Conservation (phyloP, 2,797 vertebrate species). For the Bradypus variegatus region DNA sequence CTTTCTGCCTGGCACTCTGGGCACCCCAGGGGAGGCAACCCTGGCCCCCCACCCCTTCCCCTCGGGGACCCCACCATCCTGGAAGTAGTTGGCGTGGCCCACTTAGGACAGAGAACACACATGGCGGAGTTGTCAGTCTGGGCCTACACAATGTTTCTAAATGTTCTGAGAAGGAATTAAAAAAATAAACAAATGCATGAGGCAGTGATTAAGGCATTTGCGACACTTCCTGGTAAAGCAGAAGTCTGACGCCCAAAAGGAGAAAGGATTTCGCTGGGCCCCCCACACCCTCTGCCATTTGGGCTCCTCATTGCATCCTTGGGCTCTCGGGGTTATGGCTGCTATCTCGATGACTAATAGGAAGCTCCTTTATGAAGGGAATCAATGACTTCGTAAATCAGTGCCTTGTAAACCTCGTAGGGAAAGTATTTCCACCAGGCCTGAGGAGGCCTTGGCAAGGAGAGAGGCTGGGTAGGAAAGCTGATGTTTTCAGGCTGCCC, state of each 20-base stretch:
- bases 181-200: neutral
- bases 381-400: slow-evolving; percentile 38
- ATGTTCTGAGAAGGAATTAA: neutral
- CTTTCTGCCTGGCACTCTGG: neutral
- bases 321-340: neutral
- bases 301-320: neutral
- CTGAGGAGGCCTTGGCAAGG: neutral
- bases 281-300: neutral
- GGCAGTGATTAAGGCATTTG: neutral
- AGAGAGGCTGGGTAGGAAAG: neutral
- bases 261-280: neutral
- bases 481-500: neutral
- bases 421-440: neutral
- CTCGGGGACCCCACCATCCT: neutral
- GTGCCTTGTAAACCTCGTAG: slow-evolving; percentile 24
- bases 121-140: accelerated
- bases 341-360: neutral
- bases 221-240: neutral
- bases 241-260: neutral
- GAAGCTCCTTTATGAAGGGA: slow-evolving; percentile 33
- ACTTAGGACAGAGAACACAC: neutral
- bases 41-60: neutral
- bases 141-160: neutral
- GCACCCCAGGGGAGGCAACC: neutral
- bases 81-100: neutral